Evolutionary conservation across 35 echinoderm and acorn worm species (phyloP), one percentile per base, ranked within the genome.

Genomic region (Acanthaster planci): DNA sequence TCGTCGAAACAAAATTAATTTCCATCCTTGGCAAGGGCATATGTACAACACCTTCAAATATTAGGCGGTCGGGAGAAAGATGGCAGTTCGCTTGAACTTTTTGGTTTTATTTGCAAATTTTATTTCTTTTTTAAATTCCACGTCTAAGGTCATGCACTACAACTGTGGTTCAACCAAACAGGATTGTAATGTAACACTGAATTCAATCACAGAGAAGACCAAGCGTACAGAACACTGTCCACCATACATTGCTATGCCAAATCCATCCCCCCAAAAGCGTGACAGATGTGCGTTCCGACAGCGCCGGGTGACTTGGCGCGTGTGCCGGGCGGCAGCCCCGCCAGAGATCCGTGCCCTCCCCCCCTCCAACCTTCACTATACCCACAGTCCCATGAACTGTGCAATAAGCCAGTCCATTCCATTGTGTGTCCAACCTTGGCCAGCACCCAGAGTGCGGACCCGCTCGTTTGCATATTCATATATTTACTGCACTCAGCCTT

Each of bases 391-490:
- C 64, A 72, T 34, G 10, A 26, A 47, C 42, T 47, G 12, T 47
- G 42, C 42, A 72, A 1, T 67, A 30, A 6, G 2, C 64, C 64
- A 2, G 34, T 72, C 34, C 64, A 29, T 29, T 72, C 34, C 64
- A 72, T 72, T 72, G 64, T 72, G 64, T 72, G 30, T 29, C 14
- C 64, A 29, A 23, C 64, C 64, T 1, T 26, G 21, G 23, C 34
- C 64, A 29, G 19, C 18, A 16, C 23, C 34, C 8, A 67, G 30
- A 72, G 14, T 31, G 23, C 23, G 34, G 64, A 72, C 64, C 64
- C 22, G 64, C 64, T 72, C 34, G 30, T 72, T 72, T 72, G 64
- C 64, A 72, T 72, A 72, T 72, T 72, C 64, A 72, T 72, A 22
- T 67, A 47, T 47, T 47, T 47, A 47, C 42, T 12, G 42, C 42